These are phyloP conservation scores for Calliopsis andreniformis DNA, from an alignment of 1,140 invertebrate genomes.

Conservation along the genomic window DNA sequence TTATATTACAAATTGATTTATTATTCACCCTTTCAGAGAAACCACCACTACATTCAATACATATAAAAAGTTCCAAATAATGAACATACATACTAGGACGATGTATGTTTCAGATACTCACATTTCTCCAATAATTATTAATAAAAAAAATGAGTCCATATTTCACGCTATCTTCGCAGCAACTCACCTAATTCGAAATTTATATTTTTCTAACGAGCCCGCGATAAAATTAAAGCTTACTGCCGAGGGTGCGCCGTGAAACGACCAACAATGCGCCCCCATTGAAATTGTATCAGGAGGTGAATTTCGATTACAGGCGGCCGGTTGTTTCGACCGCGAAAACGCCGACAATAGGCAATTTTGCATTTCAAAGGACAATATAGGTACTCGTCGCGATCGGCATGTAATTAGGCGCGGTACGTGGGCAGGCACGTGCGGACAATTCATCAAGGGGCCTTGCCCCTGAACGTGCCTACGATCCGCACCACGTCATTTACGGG, in stretches of 20 bases:
- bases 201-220: no score
- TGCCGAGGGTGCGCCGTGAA: background rate
- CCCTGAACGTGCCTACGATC: conserved; percentile 66
- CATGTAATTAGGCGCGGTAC: conserved; percentile 80
- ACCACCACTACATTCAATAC: no score
- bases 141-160: no score
- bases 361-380: conserved; percentile 74
- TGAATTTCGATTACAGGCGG: conserved; percentile 55
- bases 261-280: conserved; percentile 23
- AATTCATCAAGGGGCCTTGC: conserved; percentile 79
- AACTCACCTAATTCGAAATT: no score
- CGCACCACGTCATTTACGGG: conserved; percentile 75
- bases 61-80: no score
- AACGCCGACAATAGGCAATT: conserved; percentile 75
- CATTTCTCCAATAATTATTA: no score
- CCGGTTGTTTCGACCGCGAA: conserved; percentile 72
- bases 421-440: conserved; percentile 79
- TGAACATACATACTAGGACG: no score
- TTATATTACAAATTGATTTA: no score
- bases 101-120: no score
- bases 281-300: conserved; percentile 57
- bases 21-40: no score
- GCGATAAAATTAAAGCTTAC: background rate
- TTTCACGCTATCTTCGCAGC: no score
- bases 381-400: conserved; percentile 79